Base-by-base conservation (phyloP, 1,140 invertebrate genomes). In the Ruditapes philippinarum region DNA sequence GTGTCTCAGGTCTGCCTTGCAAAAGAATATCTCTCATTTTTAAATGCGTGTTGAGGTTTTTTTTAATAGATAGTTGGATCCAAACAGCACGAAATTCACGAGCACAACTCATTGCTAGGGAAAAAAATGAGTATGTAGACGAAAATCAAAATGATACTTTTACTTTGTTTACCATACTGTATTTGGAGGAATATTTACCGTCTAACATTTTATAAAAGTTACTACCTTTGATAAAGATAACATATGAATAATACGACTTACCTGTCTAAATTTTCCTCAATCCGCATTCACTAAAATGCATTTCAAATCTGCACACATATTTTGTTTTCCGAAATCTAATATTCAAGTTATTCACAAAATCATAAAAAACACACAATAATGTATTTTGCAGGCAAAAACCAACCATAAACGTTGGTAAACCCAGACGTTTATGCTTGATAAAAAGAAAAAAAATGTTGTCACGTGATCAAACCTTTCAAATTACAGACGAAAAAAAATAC, bases 401-500 rank as follows among this genome's bases (percentile, higher is more conserved):
- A 78, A 78, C 74, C 74, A 78, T 78, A 78, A 78, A 78, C 45
- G 74, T 78, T 78, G 74, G 74, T 78, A 81, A 81, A 62, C 54
- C 79, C 54, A 81, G 54, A 65, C 60, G 79, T 62, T 62, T 81
- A 60, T 81, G 79, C 79, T 81, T 36, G 79, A 81, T 81, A 81
- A 81, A 81, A 81, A 81, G 36, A 54, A 81, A 81, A 79, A 81
- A 81, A 81, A 81, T 81, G 36, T 57, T 28, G 60, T 81, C 79
- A 81, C 79, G 79, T 81, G 79, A 81, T 28, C 11, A 54, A 81
- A 45, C 79, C 79, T 81, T 81, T 81, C 79, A 81, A 81, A 65
- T 62, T 81, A 81, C 79, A 81, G 79, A 81, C 79, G 79, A 65
- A 81, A 81, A 81, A 80, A 81, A 81, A 81, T 78, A 81, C 60